Conservation (phyloP, 1,140 invertebrate genomes). For the Trinorchestia longiramus region DNA sequence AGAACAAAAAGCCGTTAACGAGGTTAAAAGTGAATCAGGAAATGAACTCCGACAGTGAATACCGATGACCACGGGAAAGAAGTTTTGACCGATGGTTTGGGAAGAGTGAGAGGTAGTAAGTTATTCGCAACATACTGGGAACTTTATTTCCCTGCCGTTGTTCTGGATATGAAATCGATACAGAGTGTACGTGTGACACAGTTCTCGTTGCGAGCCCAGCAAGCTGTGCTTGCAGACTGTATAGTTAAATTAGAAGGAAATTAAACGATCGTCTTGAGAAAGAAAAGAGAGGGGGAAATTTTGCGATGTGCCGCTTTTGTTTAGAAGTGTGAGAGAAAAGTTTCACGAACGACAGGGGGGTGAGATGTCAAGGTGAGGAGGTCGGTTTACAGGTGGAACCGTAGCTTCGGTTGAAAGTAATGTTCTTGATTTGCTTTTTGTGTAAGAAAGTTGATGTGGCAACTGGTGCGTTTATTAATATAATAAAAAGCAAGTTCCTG, state of each 20-base stretch:
- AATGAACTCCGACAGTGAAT: background rate
- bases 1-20: constrained; percentile 3
- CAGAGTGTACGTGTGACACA: too few relatives aligned
- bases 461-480: background rate
- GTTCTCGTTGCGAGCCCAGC: background rate
- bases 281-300: too few relatives aligned
- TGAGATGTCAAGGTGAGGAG: background rate
- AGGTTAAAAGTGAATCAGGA: constrained; percentile 38
- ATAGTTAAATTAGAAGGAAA: background rate
- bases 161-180: too few relatives aligned
- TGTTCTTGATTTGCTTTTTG: background rate
- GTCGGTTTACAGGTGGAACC: background rate
- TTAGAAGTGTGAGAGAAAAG: background rate
- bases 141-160: too few relatives aligned
- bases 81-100: background rate
- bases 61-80: background rate
- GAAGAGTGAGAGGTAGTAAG: background rate
- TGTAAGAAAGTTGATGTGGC: background rate
- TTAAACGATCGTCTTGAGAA: background rate
- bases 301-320: background rate
- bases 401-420: background rate
- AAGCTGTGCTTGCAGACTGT: background rate
- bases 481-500: background rate
- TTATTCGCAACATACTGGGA: background rate
- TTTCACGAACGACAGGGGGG: background rate